These are phyloP conservation scores for Lichenostomus cassidix DNA, from an alignment of 2,113 vertebrate species.

Conservation along the genomic window DNA sequence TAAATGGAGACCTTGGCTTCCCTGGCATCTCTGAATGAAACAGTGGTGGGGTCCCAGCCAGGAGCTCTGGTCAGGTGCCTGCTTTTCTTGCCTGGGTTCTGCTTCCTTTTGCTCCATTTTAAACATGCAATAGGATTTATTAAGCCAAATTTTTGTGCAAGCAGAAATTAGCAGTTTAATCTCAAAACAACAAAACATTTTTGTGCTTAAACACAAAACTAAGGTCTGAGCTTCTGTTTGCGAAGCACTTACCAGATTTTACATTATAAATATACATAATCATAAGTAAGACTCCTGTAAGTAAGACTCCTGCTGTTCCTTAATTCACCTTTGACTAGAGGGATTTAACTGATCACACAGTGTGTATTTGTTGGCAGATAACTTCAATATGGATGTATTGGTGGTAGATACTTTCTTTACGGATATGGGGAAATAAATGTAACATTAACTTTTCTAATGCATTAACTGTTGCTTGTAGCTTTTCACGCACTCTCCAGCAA, in stretches of 20 bases:
- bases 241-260: background rate
- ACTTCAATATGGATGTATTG: background rate
- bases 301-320: background rate
- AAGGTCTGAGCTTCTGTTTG: background rate
- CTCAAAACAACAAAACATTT: background rate
- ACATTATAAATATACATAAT: background rate
- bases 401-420: background rate
- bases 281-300: too few species aligned
- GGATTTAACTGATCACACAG: background rate
- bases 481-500: background rate
- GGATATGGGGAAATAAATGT: too few species aligned
- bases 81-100: background rate
- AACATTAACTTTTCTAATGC: background rate
- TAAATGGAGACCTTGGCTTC: background rate
- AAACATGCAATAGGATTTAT: background rate
- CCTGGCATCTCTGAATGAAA: background rate
- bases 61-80: background rate
- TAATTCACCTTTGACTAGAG: background rate
- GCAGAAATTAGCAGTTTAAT: background rate
- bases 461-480: background rate
- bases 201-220: background rate
- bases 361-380: background rate
- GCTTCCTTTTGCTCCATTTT: background rate
- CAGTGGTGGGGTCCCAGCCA: accelerated
- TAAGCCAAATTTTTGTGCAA: background rate